Evolutionary conservation across 1,140 invertebrate genomes (phyloP).

Genomic region (Apis cerana): DNA sequence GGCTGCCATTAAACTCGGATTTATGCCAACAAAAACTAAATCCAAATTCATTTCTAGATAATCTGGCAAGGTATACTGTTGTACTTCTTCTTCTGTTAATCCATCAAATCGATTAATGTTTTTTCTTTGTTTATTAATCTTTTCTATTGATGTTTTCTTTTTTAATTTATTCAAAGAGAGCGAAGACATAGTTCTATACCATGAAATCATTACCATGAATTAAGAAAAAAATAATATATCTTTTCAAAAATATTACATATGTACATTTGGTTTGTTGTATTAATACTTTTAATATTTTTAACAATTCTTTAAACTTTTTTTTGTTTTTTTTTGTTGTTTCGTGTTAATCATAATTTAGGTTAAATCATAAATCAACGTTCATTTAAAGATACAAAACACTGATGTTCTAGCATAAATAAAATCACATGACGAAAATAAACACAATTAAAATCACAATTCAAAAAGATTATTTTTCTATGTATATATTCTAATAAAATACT

Average conservation of each 20-base stretch:
- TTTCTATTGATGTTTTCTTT: constrained; percentile 34
- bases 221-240: background rate
- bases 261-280: background rate
- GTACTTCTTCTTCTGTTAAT: constrained; percentile 74
- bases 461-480: too few relatives aligned
- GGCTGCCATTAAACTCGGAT: constrained; percentile 78
- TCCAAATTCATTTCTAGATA: constrained; percentile 73
- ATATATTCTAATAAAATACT: too few relatives aligned
- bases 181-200: constrained; percentile 58
- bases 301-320: too few relatives aligned
- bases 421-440: too few relatives aligned
- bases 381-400: too few relatives aligned
- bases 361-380: background rate
- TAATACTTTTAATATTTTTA: background rate
- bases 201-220: background rate
- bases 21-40: constrained; percentile 78
- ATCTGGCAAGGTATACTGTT: constrained; percentile 73
- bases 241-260: background rate
- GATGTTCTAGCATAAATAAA: too few relatives aligned
- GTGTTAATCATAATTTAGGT: background rate
- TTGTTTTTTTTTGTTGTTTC: background rate
- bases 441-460: too few relatives aligned
- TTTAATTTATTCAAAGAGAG: constrained; percentile 69
- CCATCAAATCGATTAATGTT: constrained; percentile 74
- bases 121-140: constrained; percentile 57